A percentile compares a stretch with the other conserved stretches of the same genome.
phyloP scores from a whole-genome alignment of 2,113 vertebrate genomes.

The Pangasianodon gigas region DNA sequence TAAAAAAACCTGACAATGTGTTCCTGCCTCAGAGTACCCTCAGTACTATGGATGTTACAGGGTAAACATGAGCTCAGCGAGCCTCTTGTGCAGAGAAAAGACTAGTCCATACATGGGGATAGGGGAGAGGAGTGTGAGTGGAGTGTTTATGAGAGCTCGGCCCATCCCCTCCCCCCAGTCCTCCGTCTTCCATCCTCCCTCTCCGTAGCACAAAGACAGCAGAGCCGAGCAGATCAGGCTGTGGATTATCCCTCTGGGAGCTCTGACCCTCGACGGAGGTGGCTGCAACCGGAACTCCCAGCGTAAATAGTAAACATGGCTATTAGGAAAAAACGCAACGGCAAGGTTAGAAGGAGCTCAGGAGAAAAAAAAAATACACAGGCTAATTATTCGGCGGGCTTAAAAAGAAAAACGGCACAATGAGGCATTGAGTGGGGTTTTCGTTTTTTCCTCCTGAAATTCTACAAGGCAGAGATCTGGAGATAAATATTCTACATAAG shows the following conservation, averaged over 20 bases:
- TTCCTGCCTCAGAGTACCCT: neutral
- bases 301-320: constrained; percentile 55
- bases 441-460: constrained; percentile 22
- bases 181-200: neutral
- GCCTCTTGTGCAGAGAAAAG: constrained; percentile 28
- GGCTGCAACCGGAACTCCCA: constrained; percentile 38
- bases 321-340: constrained; percentile 22
- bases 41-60: neutral
- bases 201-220: constrained; percentile 37
- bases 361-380: neutral
- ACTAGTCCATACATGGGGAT: constrained; percentile 54
- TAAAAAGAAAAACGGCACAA: constrained; percentile 30
- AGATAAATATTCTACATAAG: constrained; percentile 34
- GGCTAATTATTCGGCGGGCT: constrained; percentile 38
- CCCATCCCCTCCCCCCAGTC: constrained; percentile 13
- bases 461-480: constrained; percentile 21
- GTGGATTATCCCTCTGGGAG: constrained; percentile 56
- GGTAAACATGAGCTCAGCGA: constrained; percentile 35
- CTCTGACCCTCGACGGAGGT: constrained; percentile 52
- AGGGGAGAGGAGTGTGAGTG: constrained; percentile 19
- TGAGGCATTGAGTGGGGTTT: constrained; percentile 26
- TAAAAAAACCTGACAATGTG: no score
- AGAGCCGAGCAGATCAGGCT: constrained; percentile 49
- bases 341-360: constrained; percentile 10
- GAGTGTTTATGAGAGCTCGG: constrained; percentile 27